Percentiles rank a stretch among this genome's conserved stretches.
Conservation (phyloP, 2,888 invertebrate species). For the Eugnorisma glareosa region DNA sequence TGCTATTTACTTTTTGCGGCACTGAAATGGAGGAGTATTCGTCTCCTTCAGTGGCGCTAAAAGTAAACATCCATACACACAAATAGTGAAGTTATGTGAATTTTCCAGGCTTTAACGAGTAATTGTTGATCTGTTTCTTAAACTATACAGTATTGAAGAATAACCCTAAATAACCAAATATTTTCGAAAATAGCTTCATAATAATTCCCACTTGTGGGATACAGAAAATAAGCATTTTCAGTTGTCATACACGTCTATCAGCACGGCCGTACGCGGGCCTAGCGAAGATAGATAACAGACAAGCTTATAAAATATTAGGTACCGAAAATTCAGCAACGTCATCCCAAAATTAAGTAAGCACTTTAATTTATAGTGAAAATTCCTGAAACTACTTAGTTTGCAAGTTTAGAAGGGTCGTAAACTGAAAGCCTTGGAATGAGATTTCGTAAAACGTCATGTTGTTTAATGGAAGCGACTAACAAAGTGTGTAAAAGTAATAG, state of each 20-base stretch:
- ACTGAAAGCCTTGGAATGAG: slow-evolving; percentile 49
- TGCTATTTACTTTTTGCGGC: neutral
- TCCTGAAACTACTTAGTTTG: slow-evolving; percentile 29
- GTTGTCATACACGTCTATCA: too few species aligned
- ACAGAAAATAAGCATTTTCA: too few species aligned
- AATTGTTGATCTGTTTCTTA: neutral
- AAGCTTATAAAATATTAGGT: slow-evolving; percentile 2
- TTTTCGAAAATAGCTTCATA: neutral
- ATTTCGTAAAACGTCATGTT: slow-evolving; percentile 60
- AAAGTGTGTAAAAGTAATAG: slow-evolving; percentile 66
- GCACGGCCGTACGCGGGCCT: neutral
- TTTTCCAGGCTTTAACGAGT: neutral
- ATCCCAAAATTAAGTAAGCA: slow-evolving; percentile 10
- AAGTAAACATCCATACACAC: neutral
- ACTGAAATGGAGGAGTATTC: neutral
- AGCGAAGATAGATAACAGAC: neutral
- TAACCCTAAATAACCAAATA: neutral
- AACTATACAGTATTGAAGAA: neutral
- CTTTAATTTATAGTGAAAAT: slow-evolving; percentile 42
- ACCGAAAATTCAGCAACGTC: neutral
- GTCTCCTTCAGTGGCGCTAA: neutral
- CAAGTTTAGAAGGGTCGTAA: slow-evolving; percentile 56
- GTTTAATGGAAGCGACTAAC: slow-evolving; percentile 62
- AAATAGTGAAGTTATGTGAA: neutral
- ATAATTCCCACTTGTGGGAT: too few species aligned